Conservation (phyloP, 1,140 invertebrate genomes). For the Dendroctonus valens region DNA sequence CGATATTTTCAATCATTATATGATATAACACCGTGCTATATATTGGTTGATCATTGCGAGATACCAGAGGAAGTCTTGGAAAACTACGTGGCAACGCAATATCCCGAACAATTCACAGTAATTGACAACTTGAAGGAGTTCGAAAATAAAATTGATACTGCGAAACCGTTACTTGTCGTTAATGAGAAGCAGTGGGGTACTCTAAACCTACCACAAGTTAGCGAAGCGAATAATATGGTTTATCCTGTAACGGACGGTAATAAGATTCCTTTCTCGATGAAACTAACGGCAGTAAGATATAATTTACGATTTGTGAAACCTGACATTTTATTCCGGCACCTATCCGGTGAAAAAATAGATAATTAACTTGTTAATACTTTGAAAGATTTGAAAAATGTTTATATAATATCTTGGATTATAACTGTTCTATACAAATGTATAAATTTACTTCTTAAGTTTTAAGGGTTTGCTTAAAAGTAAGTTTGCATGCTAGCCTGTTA, state of each 20-base stretch:
- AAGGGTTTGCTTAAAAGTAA: no score
- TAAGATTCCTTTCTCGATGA: slow-evolving; percentile 1
- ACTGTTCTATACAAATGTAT: no score
- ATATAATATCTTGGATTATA: no score
- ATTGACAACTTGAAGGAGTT: background rate
- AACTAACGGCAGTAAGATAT: background rate
- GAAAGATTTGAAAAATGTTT: no score
- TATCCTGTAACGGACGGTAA: background rate
- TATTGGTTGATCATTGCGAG: no score
- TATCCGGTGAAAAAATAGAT: slow-evolving; percentile 2
- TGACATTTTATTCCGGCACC: slow-evolving; percentile 1
- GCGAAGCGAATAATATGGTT: slow-evolving; percentile 1
- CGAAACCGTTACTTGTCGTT: slow-evolving; percentile 4
- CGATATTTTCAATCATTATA: no score
- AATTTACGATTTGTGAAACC: slow-evolving; percentile 12
- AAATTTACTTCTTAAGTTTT: no score
- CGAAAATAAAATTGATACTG: background rate
- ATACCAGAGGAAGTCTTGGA: no score
- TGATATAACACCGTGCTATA: no score
- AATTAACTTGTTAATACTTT: no score
- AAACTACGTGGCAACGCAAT: no score
- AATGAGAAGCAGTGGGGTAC: slow-evolving; percentile 4
- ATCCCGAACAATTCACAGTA: background rate
- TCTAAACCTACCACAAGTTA: background rate
- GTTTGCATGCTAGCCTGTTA: no score